Evolutionary conservation across 2,888 invertebrate genomes (phyloP).

Genomic region (Brachyopa scutellaris): DNA sequence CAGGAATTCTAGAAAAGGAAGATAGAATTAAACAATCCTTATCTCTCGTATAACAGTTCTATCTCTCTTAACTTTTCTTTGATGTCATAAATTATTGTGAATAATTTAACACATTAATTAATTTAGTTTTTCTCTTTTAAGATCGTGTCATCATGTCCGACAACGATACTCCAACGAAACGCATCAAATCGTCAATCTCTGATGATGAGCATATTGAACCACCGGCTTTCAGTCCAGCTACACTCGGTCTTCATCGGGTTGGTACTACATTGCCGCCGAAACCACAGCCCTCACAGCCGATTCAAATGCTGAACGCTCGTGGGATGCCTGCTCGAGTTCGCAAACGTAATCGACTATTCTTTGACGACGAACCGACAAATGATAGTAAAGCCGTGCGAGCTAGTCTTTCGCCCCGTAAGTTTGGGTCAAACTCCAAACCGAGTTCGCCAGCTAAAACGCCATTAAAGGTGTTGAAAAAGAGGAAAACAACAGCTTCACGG

Average conservation of each 20-base stretch:
- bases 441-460: constrained; percentile 83
- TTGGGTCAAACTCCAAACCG: constrained; percentile 79
- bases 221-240: constrained; percentile 89
- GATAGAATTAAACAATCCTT: too few relatives aligned
- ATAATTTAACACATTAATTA: too few relatives aligned
- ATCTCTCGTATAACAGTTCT: too few relatives aligned
- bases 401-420: constrained; percentile 82
- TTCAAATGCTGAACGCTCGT: constrained; percentile 91
- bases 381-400: constrained; percentile 89
- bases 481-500: constrained; percentile 80
- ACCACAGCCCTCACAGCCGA: constrained; percentile 87
- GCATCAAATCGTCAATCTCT: constrained; percentile 67
- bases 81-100: too few relatives aligned
- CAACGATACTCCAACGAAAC: constrained; percentile 65
- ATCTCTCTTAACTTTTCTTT: too few relatives aligned
- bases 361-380: constrained; percentile 93
- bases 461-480: constrained; percentile 82
- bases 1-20: too few relatives aligned
- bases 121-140: constrained; percentile 34
- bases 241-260: constrained; percentile 90
- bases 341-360: constrained; percentile 94
- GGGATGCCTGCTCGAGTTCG: constrained; percentile 95
- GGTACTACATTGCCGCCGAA: constrained; percentile 89
- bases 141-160: constrained; percentile 69
- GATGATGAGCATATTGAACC: constrained; percentile 86